Base-by-base conservation (phyloP, 2,888 invertebrate genomes). In the Holacanthella duospinosa region DNA sequence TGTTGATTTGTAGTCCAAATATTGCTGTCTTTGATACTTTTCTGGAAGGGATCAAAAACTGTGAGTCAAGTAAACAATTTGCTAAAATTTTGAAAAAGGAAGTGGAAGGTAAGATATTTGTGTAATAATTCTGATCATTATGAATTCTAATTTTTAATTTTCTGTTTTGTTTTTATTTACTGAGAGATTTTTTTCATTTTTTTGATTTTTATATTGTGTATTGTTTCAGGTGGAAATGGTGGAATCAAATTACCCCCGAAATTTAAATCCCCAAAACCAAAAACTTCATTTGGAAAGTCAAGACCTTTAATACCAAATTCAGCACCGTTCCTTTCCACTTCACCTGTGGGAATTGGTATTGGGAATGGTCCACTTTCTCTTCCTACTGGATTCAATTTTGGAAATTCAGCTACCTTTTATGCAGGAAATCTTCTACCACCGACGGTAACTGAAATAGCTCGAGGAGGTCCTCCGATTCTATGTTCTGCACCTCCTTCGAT, bases 31-130 rank as follows among this genome's bases (percentile, higher is more conserved):
- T 71, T 48, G 63, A 62, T 2, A 55, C 68, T 19, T 69, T 71
- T 61, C 60, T 71, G 2, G 66, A 69, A 61, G 71, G 71, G 1
- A 60, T 71, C 25, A 64, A 68, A 19, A 69, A 71, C 53, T 69
- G 71, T 60, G 62, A 71, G 55, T 66, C 68, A 21, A 48, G 63
- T n/a, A 59, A 59, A 28, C 25, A 24, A 19, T 65, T 71, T 60
- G 71, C 71, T 2, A 68, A 68, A 55, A 66, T 64, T 25, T 64
- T 71, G 24, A 71, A 71, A 60, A 62, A 63, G 27, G 68, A 69
- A 55, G 69, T 68, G 29, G 58, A 65, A 29, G 71, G 69, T 65
- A 69, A 24, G 48, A 26, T 25, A 2, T 26, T 27, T 55, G 27
- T 6, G 16, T 16, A 16, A 36, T 16, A 48, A 12, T 36, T 16